Evolutionary conservation across 1,140 invertebrate genomes (phyloP).

Genomic region (Eumeta japonica): DNA sequence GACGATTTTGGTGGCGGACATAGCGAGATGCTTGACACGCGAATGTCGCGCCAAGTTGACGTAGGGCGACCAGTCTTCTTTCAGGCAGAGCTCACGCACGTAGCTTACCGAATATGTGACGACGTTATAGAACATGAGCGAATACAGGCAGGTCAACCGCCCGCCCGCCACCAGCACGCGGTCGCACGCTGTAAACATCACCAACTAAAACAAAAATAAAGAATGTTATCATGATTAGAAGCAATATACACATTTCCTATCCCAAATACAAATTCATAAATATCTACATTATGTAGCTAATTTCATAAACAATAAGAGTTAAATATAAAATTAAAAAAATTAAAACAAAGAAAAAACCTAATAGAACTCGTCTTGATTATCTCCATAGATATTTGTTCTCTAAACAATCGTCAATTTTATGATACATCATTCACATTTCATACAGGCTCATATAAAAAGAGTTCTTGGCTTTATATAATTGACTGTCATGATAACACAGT

Average conservation of each 20-base stretch:
- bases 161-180: conserved; percentile 61
- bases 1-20: conserved; percentile 78
- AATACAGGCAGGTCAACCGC: conserved; percentile 69
- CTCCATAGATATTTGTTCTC: too few relatives aligned
- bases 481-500: too few relatives aligned
- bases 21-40: conserved; percentile 73
- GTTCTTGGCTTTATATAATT: too few relatives aligned
- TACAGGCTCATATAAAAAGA: too few relatives aligned
- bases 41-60: conserved; percentile 72
- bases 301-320: too few relatives aligned
- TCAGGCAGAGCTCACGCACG: conserved; percentile 69
- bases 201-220: conserved; percentile 57
- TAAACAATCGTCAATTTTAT: too few relatives aligned
- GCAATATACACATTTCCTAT: conserved; percentile 5
- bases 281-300: too few relatives aligned
- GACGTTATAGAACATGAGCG: conserved; percentile 80
- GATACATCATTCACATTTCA: too few relatives aligned
- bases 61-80: conserved; percentile 75
- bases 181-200: conserved; percentile 74
- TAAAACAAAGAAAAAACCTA: too few relatives aligned
- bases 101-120: conserved; percentile 75
- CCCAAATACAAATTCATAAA: conserved; percentile 4
- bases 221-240: conserved; percentile 6
- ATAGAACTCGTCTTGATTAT: too few relatives aligned
- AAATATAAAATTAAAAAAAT: too few relatives aligned